These are phyloP conservation scores for Phanerotoma sp. DNA, from an alignment of 2,888 invertebrate species.

Conservation along the genomic window DNA sequence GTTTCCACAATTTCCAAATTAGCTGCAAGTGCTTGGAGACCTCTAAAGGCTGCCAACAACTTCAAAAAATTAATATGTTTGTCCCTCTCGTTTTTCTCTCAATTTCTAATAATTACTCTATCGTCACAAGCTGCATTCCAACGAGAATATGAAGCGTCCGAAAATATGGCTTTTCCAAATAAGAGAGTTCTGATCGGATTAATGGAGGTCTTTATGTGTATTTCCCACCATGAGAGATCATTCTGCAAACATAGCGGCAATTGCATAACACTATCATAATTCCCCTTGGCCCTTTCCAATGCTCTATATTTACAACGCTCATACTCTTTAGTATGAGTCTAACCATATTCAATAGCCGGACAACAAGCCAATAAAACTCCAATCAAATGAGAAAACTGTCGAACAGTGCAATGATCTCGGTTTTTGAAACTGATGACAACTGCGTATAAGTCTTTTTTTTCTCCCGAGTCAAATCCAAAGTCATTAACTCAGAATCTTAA, in stretches of 20 bases:
- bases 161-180: slow-evolving; percentile 8
- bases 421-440: too few species aligned
- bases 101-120: slow-evolving; percentile 3
- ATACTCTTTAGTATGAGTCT: slow-evolving; percentile 7
- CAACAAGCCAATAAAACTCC: slow-evolving; percentile 12
- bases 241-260: too few species aligned
- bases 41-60: not conserved
- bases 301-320: slow-evolving; percentile 13
- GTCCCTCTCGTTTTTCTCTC: slow-evolving; percentile 3
- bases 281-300: not conserved
- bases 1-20: not conserved
- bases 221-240: slow-evolving; percentile 23
- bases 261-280: too few species aligned
- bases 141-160: slow-evolving; percentile 12
- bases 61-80: slow-evolving; percentile 2
- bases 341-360: slow-evolving; percentile 11
- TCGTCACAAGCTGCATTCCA: slow-evolving; percentile 9
- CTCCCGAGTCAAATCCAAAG: too few species aligned
- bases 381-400: not conserved
- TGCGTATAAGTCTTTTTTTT: too few species aligned
- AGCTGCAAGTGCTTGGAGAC: not conserved
- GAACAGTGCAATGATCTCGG: too few species aligned
- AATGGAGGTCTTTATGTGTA: too few species aligned
- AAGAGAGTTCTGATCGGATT: too few species aligned
- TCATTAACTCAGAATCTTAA: too few species aligned